Conservation (phyloP, 1,140 invertebrate species). For the Panagrolaimus sp. region DNA sequence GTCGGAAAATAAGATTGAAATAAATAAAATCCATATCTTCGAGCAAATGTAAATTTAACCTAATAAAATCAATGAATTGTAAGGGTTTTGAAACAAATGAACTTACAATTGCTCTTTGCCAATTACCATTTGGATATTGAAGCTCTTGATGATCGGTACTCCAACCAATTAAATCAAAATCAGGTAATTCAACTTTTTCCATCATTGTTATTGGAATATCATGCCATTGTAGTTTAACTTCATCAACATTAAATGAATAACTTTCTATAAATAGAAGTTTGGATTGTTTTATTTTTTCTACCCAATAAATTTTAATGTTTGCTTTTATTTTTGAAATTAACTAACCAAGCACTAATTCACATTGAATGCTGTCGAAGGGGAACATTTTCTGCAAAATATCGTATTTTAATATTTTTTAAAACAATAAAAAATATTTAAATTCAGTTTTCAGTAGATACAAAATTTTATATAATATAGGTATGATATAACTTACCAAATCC, state of each 20-base stretch:
- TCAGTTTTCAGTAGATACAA: conserved; percentile 15
- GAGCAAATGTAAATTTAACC: conserved; percentile 59
- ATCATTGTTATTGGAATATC: conserved; percentile 59
- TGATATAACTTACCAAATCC: conserved; percentile 47
- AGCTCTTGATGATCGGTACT: conserved; percentile 53
- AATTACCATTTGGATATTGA: conserved; percentile 58
- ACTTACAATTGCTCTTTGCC: conserved; percentile 49
- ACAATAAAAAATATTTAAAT: conserved; percentile 23
- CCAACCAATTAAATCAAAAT: conserved; percentile 59
- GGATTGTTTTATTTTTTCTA: no score
- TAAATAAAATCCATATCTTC: conserved; percentile 58
- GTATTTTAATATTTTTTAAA: conserved; percentile 6
- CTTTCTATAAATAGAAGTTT: conserved; percentile 29
- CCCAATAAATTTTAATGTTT: no score
- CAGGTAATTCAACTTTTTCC: conserved; percentile 58
- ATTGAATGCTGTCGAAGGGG: conserved; percentile 57
- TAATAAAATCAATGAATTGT: conserved; percentile 24
- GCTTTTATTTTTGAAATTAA: no score
- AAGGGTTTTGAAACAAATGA: conserved; percentile 14
- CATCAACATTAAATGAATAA: conserved; percentile 58
- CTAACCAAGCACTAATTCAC: conserved; percentile 46
- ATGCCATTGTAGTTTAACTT: conserved; percentile 57
- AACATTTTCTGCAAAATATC: conserved; percentile 53
- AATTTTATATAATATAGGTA: conserved; percentile 15
- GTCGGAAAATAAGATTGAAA: conserved; percentile 59